These are phyloP conservation scores for Hyles vespertilio DNA, from an alignment of 1,140 invertebrate genomes.

Conservation along the genomic window DNA sequence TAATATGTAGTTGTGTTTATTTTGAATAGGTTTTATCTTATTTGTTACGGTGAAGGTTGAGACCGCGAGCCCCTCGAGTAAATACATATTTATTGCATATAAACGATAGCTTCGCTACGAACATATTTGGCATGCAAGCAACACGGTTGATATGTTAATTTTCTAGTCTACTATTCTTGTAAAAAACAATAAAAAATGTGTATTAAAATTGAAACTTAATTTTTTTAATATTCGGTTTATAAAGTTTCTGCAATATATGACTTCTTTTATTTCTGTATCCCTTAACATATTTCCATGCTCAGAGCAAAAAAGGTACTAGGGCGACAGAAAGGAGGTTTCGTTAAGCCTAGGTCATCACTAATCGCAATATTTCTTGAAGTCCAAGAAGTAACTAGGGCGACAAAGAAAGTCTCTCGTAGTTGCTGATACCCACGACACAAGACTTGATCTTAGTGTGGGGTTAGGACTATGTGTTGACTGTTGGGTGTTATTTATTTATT, in stretches of 20 bases:
- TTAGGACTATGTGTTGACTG: too few species aligned
- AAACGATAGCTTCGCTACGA: constrained; percentile 38
- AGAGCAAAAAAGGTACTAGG: too few species aligned
- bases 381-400: too few species aligned
- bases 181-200: constrained; percentile 51
- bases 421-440: too few species aligned
- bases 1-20: constrained; percentile 36
- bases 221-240: constrained; percentile 70
- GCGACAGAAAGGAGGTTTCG: too few species aligned
- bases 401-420: too few species aligned
- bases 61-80: constrained; percentile 32
- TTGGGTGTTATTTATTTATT: too few species aligned
- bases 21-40: constrained; percentile 49
- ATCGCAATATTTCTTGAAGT: too few species aligned
- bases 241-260: constrained; percentile 64
- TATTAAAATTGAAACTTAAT: constrained; percentile 62
- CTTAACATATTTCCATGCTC: too few species aligned
- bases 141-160: constrained; percentile 64
- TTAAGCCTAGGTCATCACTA: too few species aligned
- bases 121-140: constrained; percentile 38
- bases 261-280: not conserved
- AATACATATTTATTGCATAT: constrained; percentile 33
- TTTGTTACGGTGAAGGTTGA: constrained; percentile 46
- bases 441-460: too few species aligned
- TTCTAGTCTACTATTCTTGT: constrained; percentile 72